phyloP scores from a whole-genome alignment of 2,113 vertebrate species.

The Mirounga angustirostris region DNA sequence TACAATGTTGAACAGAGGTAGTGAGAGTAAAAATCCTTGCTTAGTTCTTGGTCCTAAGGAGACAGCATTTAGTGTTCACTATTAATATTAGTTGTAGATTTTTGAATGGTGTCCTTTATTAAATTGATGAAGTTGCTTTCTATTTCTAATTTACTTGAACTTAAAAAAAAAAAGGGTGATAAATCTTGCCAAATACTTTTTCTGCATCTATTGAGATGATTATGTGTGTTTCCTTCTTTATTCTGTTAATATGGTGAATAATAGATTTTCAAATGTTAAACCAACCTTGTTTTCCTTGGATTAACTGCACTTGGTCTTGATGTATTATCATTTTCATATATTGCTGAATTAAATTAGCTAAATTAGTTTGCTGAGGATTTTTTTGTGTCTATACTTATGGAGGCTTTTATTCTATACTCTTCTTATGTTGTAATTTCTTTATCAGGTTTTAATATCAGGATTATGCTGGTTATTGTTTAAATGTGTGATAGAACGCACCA shows the following conservation, averaged over 20 bases:
- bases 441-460: background rate
- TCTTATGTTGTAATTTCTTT: background rate
- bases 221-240: background rate
- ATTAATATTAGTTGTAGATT: background rate
- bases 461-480: background rate
- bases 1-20: background rate
- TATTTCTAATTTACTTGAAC: slow-evolving; percentile 1
- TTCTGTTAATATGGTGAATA: background rate
- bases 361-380: background rate
- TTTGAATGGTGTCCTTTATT: background rate
- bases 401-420: background rate
- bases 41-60: background rate
- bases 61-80: background rate
- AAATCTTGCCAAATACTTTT: background rate
- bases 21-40: background rate
- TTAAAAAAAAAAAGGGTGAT: background rate
- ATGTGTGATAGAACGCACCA: background rate
- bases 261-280: background rate
- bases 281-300: background rate
- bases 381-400: background rate
- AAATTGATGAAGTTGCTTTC: background rate
- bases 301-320: background rate
- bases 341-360: background rate
- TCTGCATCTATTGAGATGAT: background rate
- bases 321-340: background rate